Conservation (phyloP, 2,113 vertebrate species). For the Paradisaea rubra region DNA sequence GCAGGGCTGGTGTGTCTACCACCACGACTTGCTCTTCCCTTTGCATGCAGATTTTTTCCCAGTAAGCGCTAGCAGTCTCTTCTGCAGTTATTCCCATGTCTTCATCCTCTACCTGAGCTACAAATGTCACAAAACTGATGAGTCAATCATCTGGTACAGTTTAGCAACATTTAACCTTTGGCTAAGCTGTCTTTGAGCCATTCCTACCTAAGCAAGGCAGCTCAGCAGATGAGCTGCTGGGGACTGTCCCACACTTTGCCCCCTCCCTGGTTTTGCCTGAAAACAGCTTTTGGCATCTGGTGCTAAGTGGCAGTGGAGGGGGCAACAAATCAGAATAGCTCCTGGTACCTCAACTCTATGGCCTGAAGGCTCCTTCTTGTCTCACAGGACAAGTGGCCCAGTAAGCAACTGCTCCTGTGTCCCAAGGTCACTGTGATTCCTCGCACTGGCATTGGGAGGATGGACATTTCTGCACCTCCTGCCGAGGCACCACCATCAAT, state of each 20-base stretch:
- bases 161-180: neutral
- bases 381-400: neutral
- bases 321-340: neutral
- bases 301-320: neutral
- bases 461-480: neutral
- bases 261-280: neutral
- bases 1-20: neutral
- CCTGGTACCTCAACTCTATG: accelerated
- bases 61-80: neutral
- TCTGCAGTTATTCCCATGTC: neutral
- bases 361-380: neutral
- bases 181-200: neutral
- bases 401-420: neutral
- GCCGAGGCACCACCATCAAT: neutral
- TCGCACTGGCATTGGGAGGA: accelerated
- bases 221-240: neutral
- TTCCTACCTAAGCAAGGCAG: neutral
- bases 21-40: neutral
- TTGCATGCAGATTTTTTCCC: neutral
- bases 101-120: neutral
- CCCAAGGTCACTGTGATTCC: neutral
- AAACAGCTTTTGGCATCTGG: neutral
- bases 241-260: neutral
- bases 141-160: neutral
- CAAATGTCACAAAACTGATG: neutral